phyloP scores from a whole-genome alignment of 2,888 invertebrate species.

The Brachycybe producta region DNA sequence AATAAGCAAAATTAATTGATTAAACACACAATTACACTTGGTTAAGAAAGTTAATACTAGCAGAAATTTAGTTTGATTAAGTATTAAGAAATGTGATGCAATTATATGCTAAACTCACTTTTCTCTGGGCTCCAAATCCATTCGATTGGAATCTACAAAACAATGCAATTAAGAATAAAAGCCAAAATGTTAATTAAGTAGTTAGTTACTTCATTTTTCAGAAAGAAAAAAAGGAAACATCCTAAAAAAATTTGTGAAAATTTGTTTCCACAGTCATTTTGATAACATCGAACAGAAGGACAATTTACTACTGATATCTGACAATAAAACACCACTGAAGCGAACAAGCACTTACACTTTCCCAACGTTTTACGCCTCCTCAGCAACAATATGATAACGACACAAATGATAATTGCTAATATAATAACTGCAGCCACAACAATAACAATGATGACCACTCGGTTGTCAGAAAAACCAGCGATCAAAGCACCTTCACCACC shows the following conservation, averaged over 20 bases:
- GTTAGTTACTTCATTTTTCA: too few species aligned
- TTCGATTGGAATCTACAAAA: conserved; percentile 13
- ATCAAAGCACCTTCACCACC: conserved; percentile 10
- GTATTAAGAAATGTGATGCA: not conserved
- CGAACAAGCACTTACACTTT: conserved; percentile 54
- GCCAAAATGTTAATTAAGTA: too few species aligned
- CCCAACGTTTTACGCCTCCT: conserved; percentile 64
- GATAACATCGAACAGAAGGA: too few species aligned
- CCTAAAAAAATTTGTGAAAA: too few species aligned
- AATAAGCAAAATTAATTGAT: not conserved
- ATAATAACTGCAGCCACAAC: conserved; percentile 52
- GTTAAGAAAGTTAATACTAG: not conserved
- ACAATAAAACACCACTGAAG: too few species aligned
- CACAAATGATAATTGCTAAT: conserved; percentile 64
- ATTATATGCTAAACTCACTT: conserved; percentile 9
- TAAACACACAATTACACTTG: too few species aligned
- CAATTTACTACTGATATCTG: too few species aligned
- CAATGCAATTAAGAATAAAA: not conserved
- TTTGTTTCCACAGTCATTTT: too few species aligned
- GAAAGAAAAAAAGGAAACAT: too few species aligned
- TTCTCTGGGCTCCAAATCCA: conserved; percentile 17
- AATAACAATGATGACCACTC: conserved; percentile 58
- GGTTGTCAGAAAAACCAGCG: conserved; percentile 48
- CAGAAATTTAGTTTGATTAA: not conserved
- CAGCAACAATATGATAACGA: conserved; percentile 73